Evolutionary conservation across 2,113 vertebrate species (phyloP).

Genomic region (Pelusios castaneus): DNA sequence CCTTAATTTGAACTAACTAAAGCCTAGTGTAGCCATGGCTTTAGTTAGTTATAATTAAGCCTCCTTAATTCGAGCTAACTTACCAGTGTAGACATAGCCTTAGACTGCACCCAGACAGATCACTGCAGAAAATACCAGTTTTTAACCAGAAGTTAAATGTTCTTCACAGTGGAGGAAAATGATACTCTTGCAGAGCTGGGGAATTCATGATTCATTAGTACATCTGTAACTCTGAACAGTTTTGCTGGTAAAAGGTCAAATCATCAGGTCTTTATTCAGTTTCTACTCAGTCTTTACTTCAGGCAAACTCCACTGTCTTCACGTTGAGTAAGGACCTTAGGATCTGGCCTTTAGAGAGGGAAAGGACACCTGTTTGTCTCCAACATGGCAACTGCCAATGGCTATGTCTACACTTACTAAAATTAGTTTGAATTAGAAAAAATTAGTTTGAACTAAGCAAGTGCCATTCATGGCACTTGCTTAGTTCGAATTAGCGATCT

Average conservation of each 20-base stretch:
- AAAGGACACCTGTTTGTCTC: not conserved
- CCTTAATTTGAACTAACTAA: too few species aligned
- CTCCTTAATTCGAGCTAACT: too few species aligned
- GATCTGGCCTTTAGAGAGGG: not conserved
- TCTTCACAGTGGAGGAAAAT: not conserved
- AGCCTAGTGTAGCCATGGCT: too few species aligned
- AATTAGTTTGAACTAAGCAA: too few species aligned
- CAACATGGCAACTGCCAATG: accelerated
- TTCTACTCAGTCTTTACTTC: not conserved
- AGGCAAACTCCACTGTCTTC: accelerated
- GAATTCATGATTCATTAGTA: accelerated
- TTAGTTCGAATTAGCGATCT: too few species aligned
- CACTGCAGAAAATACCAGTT: not conserved
- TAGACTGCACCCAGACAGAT: not conserved
- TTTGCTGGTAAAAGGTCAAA: not conserved
- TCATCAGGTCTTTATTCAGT: not conserved
- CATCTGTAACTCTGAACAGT: not conserved
- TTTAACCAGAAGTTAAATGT: accelerated
- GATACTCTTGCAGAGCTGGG: not conserved
- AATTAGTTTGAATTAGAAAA: too few species aligned
- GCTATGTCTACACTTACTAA: too few species aligned
- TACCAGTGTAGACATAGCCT: too few species aligned
- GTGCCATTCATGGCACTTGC: too few species aligned
- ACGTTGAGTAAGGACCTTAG: not conserved
- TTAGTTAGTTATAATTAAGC: too few species aligned